Conservation (phyloP, 2,797 vertebrate species). For the Hyperoplus lanceolatus region DNA sequence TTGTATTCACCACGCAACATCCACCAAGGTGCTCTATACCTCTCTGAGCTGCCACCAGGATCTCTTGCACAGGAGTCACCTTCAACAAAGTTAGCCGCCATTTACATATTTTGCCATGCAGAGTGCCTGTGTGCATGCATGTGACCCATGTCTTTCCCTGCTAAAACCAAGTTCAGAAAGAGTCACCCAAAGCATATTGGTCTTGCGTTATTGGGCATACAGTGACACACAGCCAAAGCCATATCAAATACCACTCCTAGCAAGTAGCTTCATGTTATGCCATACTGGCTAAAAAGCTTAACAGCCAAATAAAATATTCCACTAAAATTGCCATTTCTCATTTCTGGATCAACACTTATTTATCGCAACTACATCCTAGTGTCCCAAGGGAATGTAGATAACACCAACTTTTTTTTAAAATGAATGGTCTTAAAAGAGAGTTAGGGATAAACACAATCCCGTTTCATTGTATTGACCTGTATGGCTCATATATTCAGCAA, state of each 20-base stretch:
- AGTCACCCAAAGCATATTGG: neutral
- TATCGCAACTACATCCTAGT: neutral
- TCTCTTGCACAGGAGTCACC: slow-evolving; percentile 37
- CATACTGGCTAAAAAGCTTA: slow-evolving; percentile 1
- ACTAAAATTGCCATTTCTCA: neutral
- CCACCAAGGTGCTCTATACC: slow-evolving; percentile 54
- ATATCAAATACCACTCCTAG: neutral
- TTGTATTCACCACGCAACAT: slow-evolving; percentile 60
- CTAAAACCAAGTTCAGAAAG: slow-evolving; percentile 8
- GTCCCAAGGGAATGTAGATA: neutral
- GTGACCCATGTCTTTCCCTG: neutral
- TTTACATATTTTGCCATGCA: slow-evolving; percentile 41
- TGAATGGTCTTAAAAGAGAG: neutral
- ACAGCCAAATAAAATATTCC: neutral
- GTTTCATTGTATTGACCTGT: too few species aligned
- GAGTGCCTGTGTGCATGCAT: slow-evolving; percentile 1
- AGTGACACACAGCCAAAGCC: neutral
- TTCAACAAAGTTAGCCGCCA: slow-evolving; percentile 35
- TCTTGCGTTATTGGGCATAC: neutral
- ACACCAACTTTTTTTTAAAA: neutral
- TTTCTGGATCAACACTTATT: neutral
- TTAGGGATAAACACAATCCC: too few species aligned
- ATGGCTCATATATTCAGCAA: neutral
- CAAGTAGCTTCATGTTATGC: neutral
- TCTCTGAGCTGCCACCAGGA: slow-evolving; percentile 51